Evolutionary conservation across 1,140 invertebrate genomes (phyloP).

Genomic region (Patella vulgata): DNA sequence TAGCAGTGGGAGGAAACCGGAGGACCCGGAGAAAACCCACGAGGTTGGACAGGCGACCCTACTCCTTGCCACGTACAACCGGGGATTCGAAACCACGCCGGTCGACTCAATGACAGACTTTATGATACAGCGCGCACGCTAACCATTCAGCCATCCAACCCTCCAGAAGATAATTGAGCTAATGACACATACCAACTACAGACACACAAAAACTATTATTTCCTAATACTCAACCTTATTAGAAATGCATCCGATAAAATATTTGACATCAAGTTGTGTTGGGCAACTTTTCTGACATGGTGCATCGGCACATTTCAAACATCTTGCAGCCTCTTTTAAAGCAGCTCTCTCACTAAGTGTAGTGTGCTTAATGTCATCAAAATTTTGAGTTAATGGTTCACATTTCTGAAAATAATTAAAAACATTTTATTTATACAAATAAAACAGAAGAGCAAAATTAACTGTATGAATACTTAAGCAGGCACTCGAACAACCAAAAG

Average conservation of each 20-base stretch:
- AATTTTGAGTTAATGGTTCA: conserved; percentile 84
- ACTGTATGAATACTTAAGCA: neutral
- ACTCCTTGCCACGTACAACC: too few relatives aligned
- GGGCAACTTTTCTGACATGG: conserved; percentile 99
- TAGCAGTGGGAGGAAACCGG: too few relatives aligned
- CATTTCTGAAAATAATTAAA: conserved; percentile 71
- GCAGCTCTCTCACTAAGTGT: conserved; percentile 95
- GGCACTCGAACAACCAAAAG: neutral
- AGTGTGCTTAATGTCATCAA: conserved; percentile 97
- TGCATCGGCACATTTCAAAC: conserved; percentile 97
- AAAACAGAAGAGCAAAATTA: neutral
- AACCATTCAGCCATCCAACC: too few relatives aligned
- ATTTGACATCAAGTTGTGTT: conserved; percentile 96
- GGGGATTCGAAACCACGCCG: too few relatives aligned
- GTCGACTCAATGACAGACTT: too few relatives aligned
- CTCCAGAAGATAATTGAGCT: too few relatives aligned
- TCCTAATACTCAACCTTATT: too few relatives aligned
- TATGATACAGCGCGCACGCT: too few relatives aligned
- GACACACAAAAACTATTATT: too few relatives aligned
- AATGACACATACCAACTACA: too few relatives aligned
- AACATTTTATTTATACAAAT: neutral
- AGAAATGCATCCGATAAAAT: conserved; percentile 95
- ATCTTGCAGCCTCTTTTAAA: conserved; percentile 87
- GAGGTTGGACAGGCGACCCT: too few relatives aligned
- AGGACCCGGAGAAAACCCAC: too few relatives aligned